Evolutionary conservation across 2,888 invertebrate genomes (phyloP), one percentile per base, ranked within the genome.

Genomic region (Clusia tigrina): DNA sequence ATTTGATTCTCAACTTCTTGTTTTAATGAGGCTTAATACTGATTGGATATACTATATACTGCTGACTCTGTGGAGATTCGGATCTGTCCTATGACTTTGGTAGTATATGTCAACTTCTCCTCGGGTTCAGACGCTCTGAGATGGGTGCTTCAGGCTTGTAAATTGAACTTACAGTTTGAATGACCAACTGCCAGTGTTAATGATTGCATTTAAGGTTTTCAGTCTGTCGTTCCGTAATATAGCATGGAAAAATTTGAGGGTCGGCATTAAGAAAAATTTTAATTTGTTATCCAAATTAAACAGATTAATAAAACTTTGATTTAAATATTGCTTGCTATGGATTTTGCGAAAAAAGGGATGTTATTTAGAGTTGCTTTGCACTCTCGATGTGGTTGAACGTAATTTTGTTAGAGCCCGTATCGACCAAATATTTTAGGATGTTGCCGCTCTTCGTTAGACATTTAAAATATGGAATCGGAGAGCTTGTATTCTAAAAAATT

Each of bases 41-140:
- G 54, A 22, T 54, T 54, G 20, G 20, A 42, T 32, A 52, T 65
- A 2, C 52, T 51, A 22, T 62, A 65, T 1, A 58, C 52, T 38
- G 64, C 58, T 6, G 42, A 24, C n/a, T 61, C 56, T 1, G 54
- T 26, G 15, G 23, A 20, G n/a, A 59, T 65, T 1, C 59, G 15
- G 9, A 65, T 65, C 52, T 58, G 48, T 5, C 55, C 64, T 38
- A 24, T 52, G 24, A 65, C 59, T 12, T n/a, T 52, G 2, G 65
- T 51, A 1, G 32, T 32, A 24, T 53, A 53, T 0, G 53, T 38
- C 3, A 59, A 15, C 55, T 55, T 64, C 48, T 64, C 53, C 25
- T 64, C 48, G 0, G 60, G 60, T 1, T 56, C 63, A 6, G 57
- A 51, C 22, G 12, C 6, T 32, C 12, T 32, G 32, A 12, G 12